Conservation (phyloP, 2,113 vertebrate species). For the Saguinus midas region DNA sequence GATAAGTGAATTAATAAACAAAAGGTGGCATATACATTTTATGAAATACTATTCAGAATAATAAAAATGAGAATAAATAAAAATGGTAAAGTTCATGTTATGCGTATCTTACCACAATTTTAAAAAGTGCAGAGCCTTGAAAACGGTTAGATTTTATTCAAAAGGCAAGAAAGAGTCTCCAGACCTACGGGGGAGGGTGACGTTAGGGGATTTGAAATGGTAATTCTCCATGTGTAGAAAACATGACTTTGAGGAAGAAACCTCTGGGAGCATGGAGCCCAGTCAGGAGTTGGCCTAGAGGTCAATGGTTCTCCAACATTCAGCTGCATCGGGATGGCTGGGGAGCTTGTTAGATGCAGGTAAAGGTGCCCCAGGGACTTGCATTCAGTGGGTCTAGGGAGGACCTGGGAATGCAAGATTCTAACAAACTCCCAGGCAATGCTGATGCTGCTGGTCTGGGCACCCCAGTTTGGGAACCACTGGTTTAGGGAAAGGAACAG, state of each 20-base stretch:
- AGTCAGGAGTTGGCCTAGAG: neutral
- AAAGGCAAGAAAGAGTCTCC: neutral
- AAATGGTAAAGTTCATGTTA: neutral
- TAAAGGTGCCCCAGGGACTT: fast-evolving
- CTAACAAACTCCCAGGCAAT: neutral
- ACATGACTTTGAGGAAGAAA: neutral
- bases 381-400: no score
- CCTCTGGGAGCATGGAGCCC: neutral
- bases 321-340: no score
- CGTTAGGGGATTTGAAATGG: neutral
- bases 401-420: neutral
- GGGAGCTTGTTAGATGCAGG: fast-evolving
- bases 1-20: neutral
- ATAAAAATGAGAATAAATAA: no score
- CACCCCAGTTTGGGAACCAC: neutral
- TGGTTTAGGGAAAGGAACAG: neutral
- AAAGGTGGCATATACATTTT: fast-evolving
- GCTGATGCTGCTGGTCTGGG: no score
- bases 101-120: neutral
- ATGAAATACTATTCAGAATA: no score
- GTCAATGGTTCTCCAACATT: neutral
- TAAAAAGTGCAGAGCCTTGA: neutral
- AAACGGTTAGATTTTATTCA: neutral
- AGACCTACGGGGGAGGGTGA: no score
- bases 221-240: neutral